Evolutionary conservation across 1,140 invertebrate species (phyloP), one percentile per base, ranked within the genome.

Genomic region (Sinella curviseta): DNA sequence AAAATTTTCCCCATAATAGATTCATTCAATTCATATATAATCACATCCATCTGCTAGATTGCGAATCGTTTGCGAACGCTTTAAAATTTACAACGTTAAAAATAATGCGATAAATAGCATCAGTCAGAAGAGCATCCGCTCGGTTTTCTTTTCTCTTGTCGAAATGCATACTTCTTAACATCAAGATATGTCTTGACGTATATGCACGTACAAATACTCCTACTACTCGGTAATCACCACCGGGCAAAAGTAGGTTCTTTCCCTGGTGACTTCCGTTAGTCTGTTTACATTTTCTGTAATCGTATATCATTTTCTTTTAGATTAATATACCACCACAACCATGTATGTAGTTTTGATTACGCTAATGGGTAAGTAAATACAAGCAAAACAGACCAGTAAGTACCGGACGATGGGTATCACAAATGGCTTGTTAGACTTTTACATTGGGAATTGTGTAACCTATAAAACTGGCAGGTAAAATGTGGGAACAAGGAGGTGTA

Each of bases 211-310:
- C n/a, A n/a, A n/a, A n/a, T n/a, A n/a, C n/a, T n/a, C n/a, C n/a
- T n/a, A n/a, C n/a, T n/a, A n/a, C n/a, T n/a, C n/a, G 39, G 39
- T 48, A 48, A 48, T 48, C 8, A 48, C n/a, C 8, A 48, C 39
- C 39, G 39, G 31, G 12, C 30, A 70, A 70, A 70, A 70, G 65
- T 70, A 70, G 65, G 65, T 24, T 70, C 65, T 26, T 70, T 70
- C 65, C 26, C 14, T 70, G 65, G 3, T 31, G 12, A 33, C 65
- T 70, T 70, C 65, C 65, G 65, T n/a, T 70, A 8, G 31, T 17
- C 12, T 31, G 14, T 70, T 3, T 4, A 30, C 3, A 14, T 12
- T 65, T 26, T 65, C 26, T 8, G n/a, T n/a, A n/a, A n/a, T n/a
- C n/a, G n/a, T n/a, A n/a, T n/a, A n/a, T n/a, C n/a, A 26, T 26